Evolutionary conservation across 1,140 invertebrate genomes (phyloP).

Genomic region (Eubasilissa regina): DNA sequence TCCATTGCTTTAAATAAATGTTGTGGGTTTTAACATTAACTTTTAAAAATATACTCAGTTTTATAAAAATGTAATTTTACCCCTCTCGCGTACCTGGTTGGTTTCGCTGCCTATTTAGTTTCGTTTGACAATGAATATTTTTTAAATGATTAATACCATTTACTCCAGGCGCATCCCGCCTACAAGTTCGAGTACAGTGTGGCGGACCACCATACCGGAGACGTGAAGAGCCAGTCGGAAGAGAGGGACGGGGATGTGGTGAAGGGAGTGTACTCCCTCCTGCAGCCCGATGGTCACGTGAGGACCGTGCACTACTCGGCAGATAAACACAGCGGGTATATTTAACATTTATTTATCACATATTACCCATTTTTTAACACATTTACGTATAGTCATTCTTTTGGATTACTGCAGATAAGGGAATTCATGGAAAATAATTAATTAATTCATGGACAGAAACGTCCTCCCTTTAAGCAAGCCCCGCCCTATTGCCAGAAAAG

Average conservation of each 20-base stretch:
- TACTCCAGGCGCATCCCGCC: conserved; percentile 66
- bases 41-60: too few relatives aligned
- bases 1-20: too few relatives aligned
- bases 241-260: conserved; percentile 73
- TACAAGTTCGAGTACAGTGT: conserved; percentile 72
- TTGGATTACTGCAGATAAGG: too few relatives aligned
- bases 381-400: too few relatives aligned
- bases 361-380: too few relatives aligned
- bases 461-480: not conserved
- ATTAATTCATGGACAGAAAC: not conserved
- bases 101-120: too few relatives aligned
- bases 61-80: too few relatives aligned
- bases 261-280: conserved; percentile 71
- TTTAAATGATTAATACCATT: too few relatives aligned
- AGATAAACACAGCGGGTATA: conserved; percentile 68
- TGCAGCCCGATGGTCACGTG: conserved; percentile 71
- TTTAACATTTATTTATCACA: not conserved
- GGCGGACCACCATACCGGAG: conserved; percentile 71
- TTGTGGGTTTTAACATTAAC: too few relatives aligned
- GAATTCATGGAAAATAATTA: too few relatives aligned
- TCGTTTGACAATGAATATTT: too few relatives aligned
- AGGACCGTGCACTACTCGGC: conserved; percentile 71
- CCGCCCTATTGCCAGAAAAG: not conserved
- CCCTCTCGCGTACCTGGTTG: too few relatives aligned
- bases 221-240: conserved; percentile 74